Percentiles rank a stretch among this genome's conserved stretches.
These are phyloP conservation scores for Orthosia gracilis DNA, from an alignment of 2,888 invertebrate species.

Conservation along the genomic window DNA sequence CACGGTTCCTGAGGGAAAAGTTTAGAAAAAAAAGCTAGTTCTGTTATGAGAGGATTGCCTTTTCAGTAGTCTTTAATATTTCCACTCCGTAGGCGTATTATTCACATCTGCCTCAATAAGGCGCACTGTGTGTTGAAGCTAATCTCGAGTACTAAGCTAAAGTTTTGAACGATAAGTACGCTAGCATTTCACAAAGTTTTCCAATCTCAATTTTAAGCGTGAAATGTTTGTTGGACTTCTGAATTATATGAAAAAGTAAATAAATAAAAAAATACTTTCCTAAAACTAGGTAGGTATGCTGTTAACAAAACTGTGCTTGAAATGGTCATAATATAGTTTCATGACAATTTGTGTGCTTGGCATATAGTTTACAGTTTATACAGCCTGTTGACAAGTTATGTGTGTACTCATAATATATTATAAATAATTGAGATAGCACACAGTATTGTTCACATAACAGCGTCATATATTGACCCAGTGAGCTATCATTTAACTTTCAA, in stretches of 20 bases:
- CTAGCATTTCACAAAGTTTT: slow-evolving; percentile 29
- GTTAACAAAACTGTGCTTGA: not conserved
- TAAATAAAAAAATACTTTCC: not conserved
- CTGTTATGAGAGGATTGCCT: not conserved
- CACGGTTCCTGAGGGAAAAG: not conserved
- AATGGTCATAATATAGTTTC: not conserved
- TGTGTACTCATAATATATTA: not conserved
- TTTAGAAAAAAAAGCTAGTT: not conserved
- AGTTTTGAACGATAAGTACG: not conserved
- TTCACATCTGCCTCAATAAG: not conserved
- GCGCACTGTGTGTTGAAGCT: not conserved
- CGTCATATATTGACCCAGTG: slow-evolving; percentile 16
- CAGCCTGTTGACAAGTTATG: not conserved
- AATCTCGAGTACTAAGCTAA: slow-evolving; percentile 5
- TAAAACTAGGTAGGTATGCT: not conserved
- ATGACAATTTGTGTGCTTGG: not conserved
- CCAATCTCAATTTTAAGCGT: slow-evolving; percentile 31
- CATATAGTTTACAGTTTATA: slow-evolving; percentile 9
- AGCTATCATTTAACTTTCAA: slow-evolving; percentile 13
- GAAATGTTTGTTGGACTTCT: not conserved
- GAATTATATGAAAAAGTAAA: not conserved
- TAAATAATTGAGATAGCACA: slow-evolving; percentile 1
- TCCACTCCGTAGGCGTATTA: too few species aligned
- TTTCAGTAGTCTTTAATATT: not conserved
- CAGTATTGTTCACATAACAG: not conserved